Evolutionary conservation across 2,797 vertebrate genomes (phyloP).

Genomic region (Mareca strepera): DNA sequence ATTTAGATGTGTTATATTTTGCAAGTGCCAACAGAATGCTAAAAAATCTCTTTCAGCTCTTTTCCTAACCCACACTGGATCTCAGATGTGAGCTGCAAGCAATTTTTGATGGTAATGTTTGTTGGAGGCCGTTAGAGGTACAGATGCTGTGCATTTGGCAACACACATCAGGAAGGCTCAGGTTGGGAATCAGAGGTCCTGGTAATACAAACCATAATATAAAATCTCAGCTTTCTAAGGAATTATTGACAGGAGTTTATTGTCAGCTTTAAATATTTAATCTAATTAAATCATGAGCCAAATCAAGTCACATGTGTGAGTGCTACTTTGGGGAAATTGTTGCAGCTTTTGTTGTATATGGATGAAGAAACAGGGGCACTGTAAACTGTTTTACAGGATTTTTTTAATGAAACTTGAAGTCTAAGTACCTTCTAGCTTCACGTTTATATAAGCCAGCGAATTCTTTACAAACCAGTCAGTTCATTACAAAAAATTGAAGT

Average conservation of each 20-base stretch:
- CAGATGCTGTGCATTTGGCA: constrained; percentile 38
- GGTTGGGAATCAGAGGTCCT: constrained; percentile 37
- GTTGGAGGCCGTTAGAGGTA: constrained; percentile 18
- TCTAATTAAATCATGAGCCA: constrained; percentile 59
- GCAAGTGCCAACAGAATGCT: background rate
- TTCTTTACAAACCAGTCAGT: background rate
- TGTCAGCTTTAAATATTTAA: constrained; percentile 67
- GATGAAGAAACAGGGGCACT: background rate
- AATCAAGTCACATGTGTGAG: constrained; percentile 6
- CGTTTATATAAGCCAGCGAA: constrained; percentile 25
- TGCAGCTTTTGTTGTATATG: background rate
- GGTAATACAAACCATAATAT: constrained; percentile 53
- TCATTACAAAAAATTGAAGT: background rate
- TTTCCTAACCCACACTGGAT: constrained; percentile 29
- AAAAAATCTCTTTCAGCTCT: constrained; percentile 4
- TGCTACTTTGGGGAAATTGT: constrained; percentile 56
- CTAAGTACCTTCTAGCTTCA: background rate
- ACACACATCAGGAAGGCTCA: constrained; percentile 29
- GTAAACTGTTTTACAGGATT: constrained; percentile 19
- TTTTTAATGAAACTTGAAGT: constrained; percentile 12
- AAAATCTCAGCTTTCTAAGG: constrained; percentile 57
- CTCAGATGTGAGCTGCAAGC: constrained; percentile 35
- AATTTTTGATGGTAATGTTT: constrained; percentile 45
- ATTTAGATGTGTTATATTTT: constrained; percentile 30
- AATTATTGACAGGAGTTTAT: constrained; percentile 34